Base-by-base conservation (phyloP, 2,888 invertebrate genomes). In the Patella ulyssiponensis region DNA sequence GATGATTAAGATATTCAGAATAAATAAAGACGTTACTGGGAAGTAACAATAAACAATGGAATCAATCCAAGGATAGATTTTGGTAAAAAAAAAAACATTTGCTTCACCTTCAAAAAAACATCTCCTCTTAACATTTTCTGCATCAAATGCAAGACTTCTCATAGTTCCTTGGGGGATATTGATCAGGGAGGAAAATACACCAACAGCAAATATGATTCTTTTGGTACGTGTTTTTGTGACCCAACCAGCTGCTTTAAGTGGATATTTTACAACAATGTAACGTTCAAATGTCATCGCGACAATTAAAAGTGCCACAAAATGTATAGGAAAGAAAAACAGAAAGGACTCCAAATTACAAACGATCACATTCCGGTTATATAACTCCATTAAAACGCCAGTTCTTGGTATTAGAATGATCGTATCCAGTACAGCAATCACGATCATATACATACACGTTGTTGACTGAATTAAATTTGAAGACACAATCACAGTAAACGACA, bases 31-130 rank as follows among this genome's bases (percentile, higher is more conserved):
- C 12, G 74, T 56, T 17, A 78, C 54, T 7, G 81, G 81, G 12
- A 79, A 74, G 75, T 79, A 81, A 71, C 79, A 79, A 70, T 81
- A 81, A 27, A 81, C 73, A 44, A 76, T 72, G 15, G 78, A 71
- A 33, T 81, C 81, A 44, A 81, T 79, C 81, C 79, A 81, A 2
- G 81, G 78, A 74, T 74, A 81, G 52, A 79, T 58, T 69, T 77
- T 73, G 69, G n/a, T 54, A 53, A 79, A 54, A 74, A 78, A 79
- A 71, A 53, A 74, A 56, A 64, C 74, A 44, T 77, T 74, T 5
- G 53, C 54, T 20, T 73, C 71, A 11, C 77, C 73, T 9, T 73
- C 56, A 52, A 56, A 72, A 51, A 69, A 69, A 51, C 73, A 77
- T 5, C 53, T 14, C 3, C 44, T 70, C 15, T 75, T 58, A 7